These are phyloP conservation scores for Trichoplusia ni DNA, from an alignment of 1,140 invertebrate genomes.

Conservation along the genomic window DNA sequence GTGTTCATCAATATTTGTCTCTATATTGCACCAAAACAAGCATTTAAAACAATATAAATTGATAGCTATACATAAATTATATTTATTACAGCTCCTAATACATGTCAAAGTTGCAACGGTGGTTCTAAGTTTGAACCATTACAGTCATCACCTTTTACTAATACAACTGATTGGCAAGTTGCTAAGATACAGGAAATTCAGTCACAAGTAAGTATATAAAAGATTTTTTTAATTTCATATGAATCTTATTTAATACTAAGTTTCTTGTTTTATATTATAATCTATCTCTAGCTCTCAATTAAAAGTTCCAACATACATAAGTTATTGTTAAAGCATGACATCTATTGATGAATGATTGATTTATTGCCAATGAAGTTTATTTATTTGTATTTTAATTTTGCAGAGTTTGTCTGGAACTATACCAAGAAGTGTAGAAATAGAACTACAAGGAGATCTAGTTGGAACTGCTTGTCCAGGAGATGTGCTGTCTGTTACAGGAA, in stretches of 20 bases:
- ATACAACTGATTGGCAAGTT: constrained; percentile 89
- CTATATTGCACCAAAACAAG: too few relatives aligned
- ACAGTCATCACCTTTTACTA: constrained; percentile 86
- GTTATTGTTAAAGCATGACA: too few relatives aligned
- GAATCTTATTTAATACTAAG: not conserved
- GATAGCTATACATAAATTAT: not conserved
- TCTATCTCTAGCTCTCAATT: too few relatives aligned
- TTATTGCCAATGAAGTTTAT: not conserved
- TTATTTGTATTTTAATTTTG: constrained; percentile 35
- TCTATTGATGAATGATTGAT: too few relatives aligned
- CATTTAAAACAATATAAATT: too few relatives aligned
- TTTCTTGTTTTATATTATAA: not conserved
- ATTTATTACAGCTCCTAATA: constrained; percentile 74
- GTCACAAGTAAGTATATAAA: constrained; percentile 82
- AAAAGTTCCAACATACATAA: too few relatives aligned
- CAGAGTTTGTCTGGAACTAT: constrained; percentile 88
- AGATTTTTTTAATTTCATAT: too few relatives aligned
- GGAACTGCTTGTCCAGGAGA: constrained; percentile 94
- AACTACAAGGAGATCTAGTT: constrained; percentile 93
- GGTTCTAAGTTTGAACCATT: constrained; percentile 86
- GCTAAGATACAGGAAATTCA: constrained; percentile 91
- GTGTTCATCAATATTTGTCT: too few relatives aligned
- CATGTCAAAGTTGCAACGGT: constrained; percentile 83
- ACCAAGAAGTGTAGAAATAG: constrained; percentile 93
- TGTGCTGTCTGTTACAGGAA: constrained; percentile 92